Evolutionary conservation across 2,113 vertebrate genomes (phyloP), one percentile per base, ranked within the genome.

Genomic region (Onychorhynchus coronatus): DNA sequence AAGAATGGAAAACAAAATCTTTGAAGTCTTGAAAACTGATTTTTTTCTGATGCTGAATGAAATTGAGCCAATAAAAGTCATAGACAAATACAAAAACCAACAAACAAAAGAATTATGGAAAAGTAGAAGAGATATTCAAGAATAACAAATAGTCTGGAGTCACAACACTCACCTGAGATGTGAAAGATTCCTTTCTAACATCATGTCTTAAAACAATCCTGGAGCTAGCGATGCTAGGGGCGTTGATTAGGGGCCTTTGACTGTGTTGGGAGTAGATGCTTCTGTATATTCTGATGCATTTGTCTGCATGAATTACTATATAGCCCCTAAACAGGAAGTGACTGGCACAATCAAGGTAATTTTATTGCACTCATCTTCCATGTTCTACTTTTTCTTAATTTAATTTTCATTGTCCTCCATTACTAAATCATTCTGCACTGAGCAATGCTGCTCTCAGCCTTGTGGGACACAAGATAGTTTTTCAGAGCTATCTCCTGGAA

Each of bases 381-480:
- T 27, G 13, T 56, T 92, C 24, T 25, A 41, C 12, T 49, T 78
- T 67, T 80, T 49, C 53, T 61, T 73, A 56, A 63, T 79, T 72
- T 68, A 66, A 41, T 91, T 85, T 89, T 77, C 59, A 19, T 28
- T 87, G 23, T 3, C 14, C 23, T 89, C 42, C n/a, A 15, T 46
- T 31, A 37, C 2, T 39, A 85, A 74, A 46, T n/a, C 6, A 37
- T 63, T 81, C 33, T 87, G 27, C 19, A 18, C 33, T 35, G 21
- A 81, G 10, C 31, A 81, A 73, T 39, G 49, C 6, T 21, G 4
- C 14, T 78, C 8, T 59, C 74, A 78, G 42, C 7, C n/a, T 70
- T 35, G 42, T 0, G 0, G 47, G 35, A 49, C 20, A 58, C 4
- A 25, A 84, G 19, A 37, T 4, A 37, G 39, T 16, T 84, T 35